Base-by-base conservation (phyloP, 2,113 vertebrate genomes). In the Misgurnus mizolepis region DNA sequence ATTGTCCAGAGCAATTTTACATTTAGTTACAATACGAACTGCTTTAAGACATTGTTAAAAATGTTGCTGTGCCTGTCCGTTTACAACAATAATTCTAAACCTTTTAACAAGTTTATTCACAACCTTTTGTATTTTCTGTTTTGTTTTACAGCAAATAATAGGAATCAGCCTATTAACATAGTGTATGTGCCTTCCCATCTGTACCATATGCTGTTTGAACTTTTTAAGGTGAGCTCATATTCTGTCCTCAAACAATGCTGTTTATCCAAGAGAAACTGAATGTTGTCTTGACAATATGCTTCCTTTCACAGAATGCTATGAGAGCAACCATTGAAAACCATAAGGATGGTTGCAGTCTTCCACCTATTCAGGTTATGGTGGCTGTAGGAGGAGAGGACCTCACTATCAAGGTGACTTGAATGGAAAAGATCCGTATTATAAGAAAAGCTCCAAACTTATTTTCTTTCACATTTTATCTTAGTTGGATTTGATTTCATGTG, bases 171-270 rank as follows among this genome's bases (percentile, higher is more conserved):
- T 0, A 91, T 96, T 40, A 93, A 88, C 90, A 98, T 98, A 41
- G 96, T 96, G 9, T 98, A 98, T 6, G 95, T 98, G 34, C 96
- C 96, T 14, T 98, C 97, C 15, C 97, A 98, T 80, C 94, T 98
- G 40, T 98, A 98, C 84, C 97, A 98, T 91, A 97, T 98, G 94
- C 94, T 98, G 79, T 98, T 98, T 45, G 96, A 98, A 88, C 95
- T 98, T 88, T 98, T 98, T 80, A 98, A 98, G 95, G 97, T 96
- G 89, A 78, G 89, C 55, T 80, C 61, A 50, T 80, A 34, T 64
- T 60, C 22, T 66, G 22, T 22, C 34, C 50, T 12, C 47, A 11
- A 61, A 15, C 67, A 14, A 67, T 10, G n/a, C 55, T 50, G 47
- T 75, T 69, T 55, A 50, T 45, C 18, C 67, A 67, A 80, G 5